Evolutionary conservation across 2,797 vertebrate genomes (phyloP).

Genomic region (Tokudaia tokunoshimensis): DNA sequence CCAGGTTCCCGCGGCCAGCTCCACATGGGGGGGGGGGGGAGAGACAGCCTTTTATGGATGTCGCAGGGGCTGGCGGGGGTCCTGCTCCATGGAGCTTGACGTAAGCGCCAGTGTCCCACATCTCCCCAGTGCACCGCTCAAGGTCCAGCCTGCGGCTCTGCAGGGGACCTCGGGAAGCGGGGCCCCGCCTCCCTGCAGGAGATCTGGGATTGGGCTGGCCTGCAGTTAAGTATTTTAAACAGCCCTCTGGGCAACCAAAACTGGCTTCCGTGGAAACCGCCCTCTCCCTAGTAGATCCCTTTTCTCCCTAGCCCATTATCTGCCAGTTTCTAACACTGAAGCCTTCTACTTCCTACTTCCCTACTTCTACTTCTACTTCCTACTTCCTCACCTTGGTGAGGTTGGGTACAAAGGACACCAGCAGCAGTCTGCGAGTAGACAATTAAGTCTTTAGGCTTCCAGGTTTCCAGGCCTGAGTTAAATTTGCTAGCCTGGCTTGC

Average conservation of each 20-base stretch:
- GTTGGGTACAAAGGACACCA: neutral
- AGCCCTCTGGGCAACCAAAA: neutral
- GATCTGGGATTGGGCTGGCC: constrained; percentile 7
- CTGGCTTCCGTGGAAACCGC: neutral
- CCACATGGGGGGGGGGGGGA: no score
- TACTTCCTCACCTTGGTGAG: neutral
- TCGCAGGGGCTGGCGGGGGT: neutral
- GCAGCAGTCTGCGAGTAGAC: neutral
- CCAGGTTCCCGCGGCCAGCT: neutral
- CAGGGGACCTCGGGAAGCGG: constrained; percentile 47
- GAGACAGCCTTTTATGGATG: neutral
- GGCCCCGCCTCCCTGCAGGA: neutral
- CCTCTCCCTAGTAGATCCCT: neutral
- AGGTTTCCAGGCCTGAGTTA: neutral
- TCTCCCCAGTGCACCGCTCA: neutral
- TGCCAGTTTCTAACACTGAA: neutral
- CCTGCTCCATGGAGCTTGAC: neutral
- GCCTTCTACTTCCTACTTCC: constrained; percentile 3
- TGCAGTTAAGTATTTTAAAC: constrained; percentile 38
- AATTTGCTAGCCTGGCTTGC: neutral
- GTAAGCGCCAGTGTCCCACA: neutral
- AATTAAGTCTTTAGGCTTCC: neutral
- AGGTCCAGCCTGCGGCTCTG: neutral
- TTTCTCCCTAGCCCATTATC: neutral
- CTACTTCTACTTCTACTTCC: constrained; percentile 26